Evolutionary conservation across 2,797 vertebrate species (phyloP), one percentile per base, ranked within the genome.

Genomic region (Caiman crocodilus): DNA sequence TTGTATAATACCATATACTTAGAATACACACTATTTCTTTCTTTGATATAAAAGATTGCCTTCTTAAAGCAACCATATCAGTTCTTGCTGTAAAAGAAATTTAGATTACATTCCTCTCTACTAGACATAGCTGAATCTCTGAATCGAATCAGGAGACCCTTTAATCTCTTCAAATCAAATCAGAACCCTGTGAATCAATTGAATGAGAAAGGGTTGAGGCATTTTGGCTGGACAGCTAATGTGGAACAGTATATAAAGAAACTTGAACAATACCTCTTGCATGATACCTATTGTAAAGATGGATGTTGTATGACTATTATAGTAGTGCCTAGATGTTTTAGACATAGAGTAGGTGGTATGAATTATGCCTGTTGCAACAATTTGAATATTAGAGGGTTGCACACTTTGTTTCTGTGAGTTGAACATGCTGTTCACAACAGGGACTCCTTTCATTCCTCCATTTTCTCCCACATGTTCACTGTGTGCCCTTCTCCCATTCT

Each of bases 401-500:
- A 32, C 5, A 5, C 11, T 4, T 81, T 5, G 2, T 28, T 65
- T 35, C 61, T 86, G n/a, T 15, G 30, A 84, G 32, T 79, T 25
- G 32, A 2, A 2, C 9, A 23, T 23, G 42, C 3, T 42, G 7
- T 69, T 5, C 77, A 25, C 21, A 74, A 64, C 35, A 60, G 2
- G 0, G 25, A 74, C 32, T 60, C 15, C 74, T 15, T 73, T 0
- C 0, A 0, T 21, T 14, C 60, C 6, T 77, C 2, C 9, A 69
- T 3, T 58, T 76, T 85, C 57, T 32, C 83, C 35, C 67, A 21
- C 5, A 15, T 26, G 21, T 30, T 89, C 14, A 1, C 9, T 83
- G 85, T 32, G 10, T 17, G 14, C 77, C 4, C 14, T 87, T 75
- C 10, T 35, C 87, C 6, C n/a, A 13, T 85, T 5, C 5, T 55